These are phyloP conservation scores for Cynopterus sphinx DNA, from an alignment of 2,797 vertebrate genomes.

Conservation along the genomic window DNA sequence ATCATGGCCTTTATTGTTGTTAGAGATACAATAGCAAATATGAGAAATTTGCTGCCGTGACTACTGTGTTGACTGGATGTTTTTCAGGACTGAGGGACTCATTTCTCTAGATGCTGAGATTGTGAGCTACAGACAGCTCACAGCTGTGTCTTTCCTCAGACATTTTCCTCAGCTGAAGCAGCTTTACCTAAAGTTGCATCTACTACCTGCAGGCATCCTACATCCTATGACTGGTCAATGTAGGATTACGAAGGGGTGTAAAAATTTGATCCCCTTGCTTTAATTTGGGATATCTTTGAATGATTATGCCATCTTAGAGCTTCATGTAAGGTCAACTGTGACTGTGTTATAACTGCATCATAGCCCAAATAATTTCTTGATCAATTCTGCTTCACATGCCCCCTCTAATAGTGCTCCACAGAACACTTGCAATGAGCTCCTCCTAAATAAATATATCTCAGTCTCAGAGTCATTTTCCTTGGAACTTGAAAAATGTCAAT, in stretches of 20 bases:
- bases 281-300: neutral
- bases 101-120: neutral
- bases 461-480: neutral
- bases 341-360: neutral
- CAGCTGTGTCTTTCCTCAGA: neutral
- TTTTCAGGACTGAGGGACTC: neutral
- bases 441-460: neutral
- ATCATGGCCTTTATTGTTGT: neutral
- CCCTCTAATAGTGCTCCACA: neutral
- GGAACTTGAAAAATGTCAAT: neutral
- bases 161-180: neutral
- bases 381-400: neutral
- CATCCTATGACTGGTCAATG: neutral
- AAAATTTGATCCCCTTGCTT: neutral
- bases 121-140: neutral
- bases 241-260: too few relatives aligned
- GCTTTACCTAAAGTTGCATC: neutral
- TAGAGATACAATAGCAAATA: neutral
- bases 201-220: neutral
- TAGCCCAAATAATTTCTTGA: neutral
- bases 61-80: neutral
- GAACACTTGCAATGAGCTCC: neutral
- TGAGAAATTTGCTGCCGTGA: neutral
- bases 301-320: neutral
- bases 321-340: neutral